These are phyloP conservation scores for Malurus melanocephalus DNA, from an alignment of 2,113 vertebrate species.

Conservation along the genomic window DNA sequence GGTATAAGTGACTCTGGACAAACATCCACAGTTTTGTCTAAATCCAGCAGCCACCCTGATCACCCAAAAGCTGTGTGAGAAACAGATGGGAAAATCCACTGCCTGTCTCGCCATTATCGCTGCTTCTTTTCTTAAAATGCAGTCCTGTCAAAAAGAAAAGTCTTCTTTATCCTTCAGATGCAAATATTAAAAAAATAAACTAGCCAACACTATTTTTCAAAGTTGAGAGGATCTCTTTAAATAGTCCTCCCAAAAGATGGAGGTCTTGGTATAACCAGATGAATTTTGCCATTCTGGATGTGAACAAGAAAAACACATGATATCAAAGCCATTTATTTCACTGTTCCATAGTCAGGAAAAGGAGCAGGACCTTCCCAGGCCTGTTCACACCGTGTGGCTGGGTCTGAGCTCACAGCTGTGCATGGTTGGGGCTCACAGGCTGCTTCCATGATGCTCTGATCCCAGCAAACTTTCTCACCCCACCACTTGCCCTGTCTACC, in stretches of 20 bases:
- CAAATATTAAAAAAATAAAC: background rate
- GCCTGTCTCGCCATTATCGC: background rate
- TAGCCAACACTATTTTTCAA: background rate
- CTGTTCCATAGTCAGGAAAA: background rate
- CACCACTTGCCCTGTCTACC: background rate
- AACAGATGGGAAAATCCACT: background rate
- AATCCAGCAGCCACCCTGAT: background rate
- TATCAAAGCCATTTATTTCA: background rate
- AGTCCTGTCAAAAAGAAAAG: background rate
- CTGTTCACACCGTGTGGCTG: accelerated
- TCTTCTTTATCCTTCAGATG: background rate
- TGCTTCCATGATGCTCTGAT: background rate
- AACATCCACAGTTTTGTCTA: background rate
- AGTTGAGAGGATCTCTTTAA: background rate
- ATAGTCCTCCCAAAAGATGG: accelerated
- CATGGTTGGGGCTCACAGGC: background rate
- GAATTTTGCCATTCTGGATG: background rate
- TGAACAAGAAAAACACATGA: background rate
- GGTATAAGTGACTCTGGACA: background rate
- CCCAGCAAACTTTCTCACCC: background rate
- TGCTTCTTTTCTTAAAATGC: background rate
- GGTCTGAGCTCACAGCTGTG: background rate
- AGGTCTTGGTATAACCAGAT: background rate
- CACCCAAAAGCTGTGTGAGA: background rate
- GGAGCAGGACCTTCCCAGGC: background rate